Base-by-base conservation (phyloP, 2,113 vertebrate species). In the Paramisgurnus dabryanus region DNA sequence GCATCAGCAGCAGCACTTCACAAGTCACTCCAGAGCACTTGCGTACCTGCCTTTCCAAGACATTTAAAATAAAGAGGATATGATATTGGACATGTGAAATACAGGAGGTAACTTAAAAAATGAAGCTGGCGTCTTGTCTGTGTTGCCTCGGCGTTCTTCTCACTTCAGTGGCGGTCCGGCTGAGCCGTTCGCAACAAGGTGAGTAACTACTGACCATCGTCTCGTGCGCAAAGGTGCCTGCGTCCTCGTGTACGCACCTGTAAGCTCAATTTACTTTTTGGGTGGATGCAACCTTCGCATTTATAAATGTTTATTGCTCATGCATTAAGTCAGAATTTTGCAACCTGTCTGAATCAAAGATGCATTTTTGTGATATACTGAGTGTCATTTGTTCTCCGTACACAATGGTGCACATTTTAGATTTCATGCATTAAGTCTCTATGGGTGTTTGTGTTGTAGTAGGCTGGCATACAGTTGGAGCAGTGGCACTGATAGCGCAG, bases 151-250 rank as follows among this genome's bases (percentile, higher is more conserved):
- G 92, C 90, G 89, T 95, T 82, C 89, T 96, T 63, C 86, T 92
- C 86, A 90, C 89, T 73, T 92, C 92, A 85, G 85, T 91, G 87
- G 85, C 92, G 87, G 87, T 95, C 87, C 91, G 87, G 76, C 90
- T 84, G 84, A 86, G 90, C 92, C 90, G 91, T 81, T 93, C 95
- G 39, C 96, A 98, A 86, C 93, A 95, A 97, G 95, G 96, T 97
- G 94, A 92, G 96, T 92, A 83, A 86, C 77, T 58, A 67, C 80
- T 68, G 39, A 39, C 81, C 63, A 41, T 78, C 77, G 83, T 83
- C 34, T 86, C 34, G 84, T 67, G 89, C 85, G 89, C 86, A 71
- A 85, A 8, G 86, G 85, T 84, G 71, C 50, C 67, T 69, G 69
- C 40, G 17, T 67, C 41, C 18, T 73, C 67, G 63, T 39, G 68